These are phyloP conservation scores for Tamandua tetradactyla DNA, from an alignment of 2,797 vertebrate genomes.

Conservation along the genomic window DNA sequence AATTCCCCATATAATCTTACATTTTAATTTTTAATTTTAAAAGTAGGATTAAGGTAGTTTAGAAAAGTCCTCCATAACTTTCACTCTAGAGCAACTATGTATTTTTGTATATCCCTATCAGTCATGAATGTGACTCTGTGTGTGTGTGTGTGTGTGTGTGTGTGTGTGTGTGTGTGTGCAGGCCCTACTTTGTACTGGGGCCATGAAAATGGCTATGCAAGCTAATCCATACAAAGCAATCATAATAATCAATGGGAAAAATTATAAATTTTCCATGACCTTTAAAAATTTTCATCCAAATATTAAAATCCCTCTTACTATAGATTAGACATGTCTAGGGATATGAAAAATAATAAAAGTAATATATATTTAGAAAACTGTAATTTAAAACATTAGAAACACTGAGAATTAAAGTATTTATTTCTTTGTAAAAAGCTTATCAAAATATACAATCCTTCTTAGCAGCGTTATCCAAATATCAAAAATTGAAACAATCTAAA, in stretches of 20 bases:
- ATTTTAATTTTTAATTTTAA: not conserved
- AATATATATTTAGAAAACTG: not conserved
- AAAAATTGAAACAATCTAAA: not conserved
- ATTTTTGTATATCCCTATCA: not conserved
- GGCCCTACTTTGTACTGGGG: not conserved
- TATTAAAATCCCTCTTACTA: not conserved
- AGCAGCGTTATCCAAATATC: not conserved
- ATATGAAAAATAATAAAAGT: not conserved
- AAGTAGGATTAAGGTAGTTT: not conserved
- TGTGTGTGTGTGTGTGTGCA: not conserved
- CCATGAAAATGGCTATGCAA: not conserved
- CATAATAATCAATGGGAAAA: not conserved
- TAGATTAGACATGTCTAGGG: not conserved
- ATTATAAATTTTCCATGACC: not conserved
- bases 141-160: not conserved
- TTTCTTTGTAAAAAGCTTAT: constrained; percentile 43
- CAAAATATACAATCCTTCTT: not conserved
- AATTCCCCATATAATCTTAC: not conserved
- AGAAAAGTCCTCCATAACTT: not conserved
- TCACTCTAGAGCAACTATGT: not conserved
- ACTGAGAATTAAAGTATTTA: not conserved
- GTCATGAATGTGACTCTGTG: not conserved
- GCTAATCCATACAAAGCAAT: not conserved
- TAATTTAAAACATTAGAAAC: not conserved
- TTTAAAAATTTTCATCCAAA: not conserved